Percentiles rank a stretch among this genome's conserved stretches.
These are phyloP conservation scores for Drosophila yooni DNA, from an alignment of 2,888 invertebrate genomes.

Conservation along the genomic window DNA sequence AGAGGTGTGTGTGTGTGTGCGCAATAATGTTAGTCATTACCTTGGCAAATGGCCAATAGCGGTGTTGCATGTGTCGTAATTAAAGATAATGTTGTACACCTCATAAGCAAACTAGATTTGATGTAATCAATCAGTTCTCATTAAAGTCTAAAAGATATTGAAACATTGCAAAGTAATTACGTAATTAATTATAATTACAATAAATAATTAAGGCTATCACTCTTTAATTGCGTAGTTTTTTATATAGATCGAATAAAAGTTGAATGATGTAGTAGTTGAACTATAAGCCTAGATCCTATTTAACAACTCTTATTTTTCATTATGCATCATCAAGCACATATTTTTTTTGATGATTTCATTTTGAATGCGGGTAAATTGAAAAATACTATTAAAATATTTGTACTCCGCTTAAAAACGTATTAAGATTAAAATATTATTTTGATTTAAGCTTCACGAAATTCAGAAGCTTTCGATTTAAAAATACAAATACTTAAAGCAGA, in stretches of 20 bases:
- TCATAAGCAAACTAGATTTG: conserved; percentile 1
- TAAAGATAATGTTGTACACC: not conserved
- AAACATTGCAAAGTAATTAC: not conserved
- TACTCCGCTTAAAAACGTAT: not conserved
- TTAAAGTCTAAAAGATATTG: not conserved
- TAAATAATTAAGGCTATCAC: not conserved
- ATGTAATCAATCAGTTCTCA: not conserved
- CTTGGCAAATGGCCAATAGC: not conserved
- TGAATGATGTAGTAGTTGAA: not conserved
- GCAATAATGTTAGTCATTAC: not conserved
- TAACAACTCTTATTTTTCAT: not conserved
- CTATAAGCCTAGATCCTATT: not conserved
- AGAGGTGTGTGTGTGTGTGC: not conserved
- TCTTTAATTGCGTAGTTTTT: not conserved
- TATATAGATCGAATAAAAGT: not conserved
- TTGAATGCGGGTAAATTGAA: not conserved
- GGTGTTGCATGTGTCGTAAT: not conserved
- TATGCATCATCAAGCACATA: not conserved
- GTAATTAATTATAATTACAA: not conserved
- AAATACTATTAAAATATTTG: not conserved
- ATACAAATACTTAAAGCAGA: not conserved
- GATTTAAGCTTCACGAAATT: not conserved
- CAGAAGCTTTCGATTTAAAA: not conserved
- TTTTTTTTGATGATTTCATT: not conserved
- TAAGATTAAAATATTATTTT: not conserved